Evolutionary conservation across 2,113 vertebrate species (phyloP), one percentile per base, ranked within the genome.

Genomic region (Macrotus californicus): DNA sequence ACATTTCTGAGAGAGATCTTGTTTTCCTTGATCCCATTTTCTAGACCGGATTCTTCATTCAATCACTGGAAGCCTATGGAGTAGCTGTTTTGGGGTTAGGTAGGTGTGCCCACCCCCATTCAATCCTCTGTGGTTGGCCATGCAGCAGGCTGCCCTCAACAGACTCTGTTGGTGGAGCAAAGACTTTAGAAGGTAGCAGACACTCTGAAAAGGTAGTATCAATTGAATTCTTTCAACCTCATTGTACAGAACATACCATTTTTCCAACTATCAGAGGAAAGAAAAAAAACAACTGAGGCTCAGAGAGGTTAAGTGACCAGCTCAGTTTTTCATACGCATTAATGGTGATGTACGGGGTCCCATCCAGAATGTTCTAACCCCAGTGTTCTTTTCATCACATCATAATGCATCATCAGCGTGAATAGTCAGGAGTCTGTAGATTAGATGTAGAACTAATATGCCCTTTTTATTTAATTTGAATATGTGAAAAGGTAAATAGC

Each of bases 121-220:
- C 21, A 43, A 15, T 76, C 48, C 10, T 14, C 2, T 39, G 15
- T 54, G 29, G 7, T 46, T 66, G 18, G 24, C 21, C 4, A 3
- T 0, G 1, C 1, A 21, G 61, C 29, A 3, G 1, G 2, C 15
- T 77, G 8, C 22, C 2, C 29, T 64, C 6, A 6, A 3, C 16
- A 15, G 54, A 48, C 22, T 66, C 26, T 36, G 1, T 2, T 9
- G 34, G 48, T 26, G 76, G 12, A 75, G 2, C n/a, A 2, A 31
- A 76, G 14, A 64, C 7, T 21, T 36, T 29, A 10, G 13, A 31
- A 13, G 3, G 15, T 29, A 18, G 5, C 6, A 50, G 50, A 39
- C 5, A 22, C 4, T 91, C 12, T 29, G 16, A n/a, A 70, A 61
- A 56, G 48, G 21, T 29, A 61, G 26, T 6, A 31, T 22, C 54